Percentiles rank a stretch among this genome's conserved stretches.
Evolutionary conservation across 2,797 vertebrate genomes (phyloP).

Genomic region (Channa striata): DNA sequence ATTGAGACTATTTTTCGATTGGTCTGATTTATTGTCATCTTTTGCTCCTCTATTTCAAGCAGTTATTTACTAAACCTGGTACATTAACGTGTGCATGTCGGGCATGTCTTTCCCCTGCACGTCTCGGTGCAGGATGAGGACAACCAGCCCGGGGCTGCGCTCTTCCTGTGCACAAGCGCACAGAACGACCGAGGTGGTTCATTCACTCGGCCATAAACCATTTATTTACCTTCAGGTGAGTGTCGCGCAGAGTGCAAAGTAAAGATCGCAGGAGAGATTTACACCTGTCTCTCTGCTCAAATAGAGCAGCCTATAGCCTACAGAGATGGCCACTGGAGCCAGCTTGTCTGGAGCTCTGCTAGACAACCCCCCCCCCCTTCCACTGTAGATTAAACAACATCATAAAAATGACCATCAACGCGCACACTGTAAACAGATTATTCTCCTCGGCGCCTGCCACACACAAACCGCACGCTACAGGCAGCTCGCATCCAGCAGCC

Average conservation of each 20-base stretch:
- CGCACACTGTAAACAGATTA: conserved; percentile 81
- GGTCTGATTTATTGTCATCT: neutral
- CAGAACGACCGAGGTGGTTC: conserved; percentile 63
- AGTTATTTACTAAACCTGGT: neutral
- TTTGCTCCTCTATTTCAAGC: neutral
- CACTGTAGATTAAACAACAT: conserved; percentile 86
- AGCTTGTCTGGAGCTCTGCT: conserved; percentile 90
- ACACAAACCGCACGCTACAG: conserved; percentile 57
- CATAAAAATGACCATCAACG: conserved; percentile 83
- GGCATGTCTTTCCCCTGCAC: conserved; percentile 5
- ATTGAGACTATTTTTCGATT: no score
- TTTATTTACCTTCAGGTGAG: conserved; percentile 91
- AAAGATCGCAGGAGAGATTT: conserved; percentile 92
- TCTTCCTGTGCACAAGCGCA: conserved; percentile 44
- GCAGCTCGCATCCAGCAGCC: conserved; percentile 54
- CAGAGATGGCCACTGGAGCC: conserved; percentile 97
- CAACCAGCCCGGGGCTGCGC: conserved; percentile 25
- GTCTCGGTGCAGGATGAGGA: conserved; percentile 42
- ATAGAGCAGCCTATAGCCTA: conserved; percentile 88
- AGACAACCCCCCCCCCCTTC: conserved; percentile 71
- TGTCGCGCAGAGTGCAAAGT: conserved; percentile 82
- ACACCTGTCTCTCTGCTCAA: conserved; percentile 92
- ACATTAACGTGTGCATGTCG: neutral
- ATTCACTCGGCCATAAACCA: conserved; percentile 85
- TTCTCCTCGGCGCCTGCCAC: conserved; percentile 71